Evolutionary conservation across 2,113 vertebrate genomes (phyloP), one percentile per base, ranked within the genome.

Genomic region (Tauraco erythrolophus): DNA sequence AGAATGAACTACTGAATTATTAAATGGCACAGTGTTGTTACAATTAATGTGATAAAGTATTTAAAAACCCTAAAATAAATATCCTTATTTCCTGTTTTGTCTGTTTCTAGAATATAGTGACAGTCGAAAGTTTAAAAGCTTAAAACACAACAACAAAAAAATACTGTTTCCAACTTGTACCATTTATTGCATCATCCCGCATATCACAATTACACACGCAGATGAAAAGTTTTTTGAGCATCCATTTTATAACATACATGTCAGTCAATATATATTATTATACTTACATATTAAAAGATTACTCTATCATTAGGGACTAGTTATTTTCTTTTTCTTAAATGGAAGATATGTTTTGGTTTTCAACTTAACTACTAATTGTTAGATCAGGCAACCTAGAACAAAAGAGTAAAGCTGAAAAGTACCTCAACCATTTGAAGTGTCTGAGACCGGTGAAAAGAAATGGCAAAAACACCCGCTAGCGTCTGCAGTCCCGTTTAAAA

Each of bases 391-490:
- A 91, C 41, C 75, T 35, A 96, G 46, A 95, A 72, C 53, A 81
- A 95, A 84, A 96, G 35, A 74, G 70, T 22, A 97, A 91, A 10
- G n/a, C 87, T 92, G 25, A 94, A 84, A 96, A 95, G 72, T 96
- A 97, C 93, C 97, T 98, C 89, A 89, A 93, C 77, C 84, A 90
- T 75, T 93, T 92, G 92, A 96, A 96, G 86, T 48, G 75, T 66
- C 79, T 71, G 86, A 92, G 61, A 78, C 48, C 37, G 37, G 88
- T 23, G 81, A 92, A 93, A 88, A 93, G 88, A 78, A 96, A 68
- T 10, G 75, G 78, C 53, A 72, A 87, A 94, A 97, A 94, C 30
- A 87, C 86, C 96, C 57, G 82, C 76, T 81, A 74, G 30, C 10
- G 33, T 88, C 72, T 93, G 76, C 37, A 69, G 76, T 96, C 70